Conservation (phyloP, 2,797 vertebrate species). For the Kryptopterus vitreolus region DNA sequence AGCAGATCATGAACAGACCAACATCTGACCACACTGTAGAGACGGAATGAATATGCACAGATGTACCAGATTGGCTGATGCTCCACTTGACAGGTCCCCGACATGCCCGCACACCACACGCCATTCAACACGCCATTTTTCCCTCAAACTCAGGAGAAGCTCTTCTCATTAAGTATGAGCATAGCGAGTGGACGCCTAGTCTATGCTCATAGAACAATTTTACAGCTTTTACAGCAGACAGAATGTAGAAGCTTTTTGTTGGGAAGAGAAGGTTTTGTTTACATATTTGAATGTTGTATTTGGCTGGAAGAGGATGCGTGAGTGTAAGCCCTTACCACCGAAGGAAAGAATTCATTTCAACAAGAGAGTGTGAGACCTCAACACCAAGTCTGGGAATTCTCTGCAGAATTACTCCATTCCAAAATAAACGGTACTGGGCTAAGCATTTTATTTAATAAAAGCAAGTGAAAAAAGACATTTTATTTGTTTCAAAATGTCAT, state of each 20-base stretch:
- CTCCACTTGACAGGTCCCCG: slow-evolving; percentile 6
- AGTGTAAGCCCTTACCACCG: slow-evolving; percentile 1
- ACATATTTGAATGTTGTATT: slow-evolving; percentile 27
- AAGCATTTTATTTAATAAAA: neutral
- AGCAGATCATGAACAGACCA: slow-evolving; percentile 1
- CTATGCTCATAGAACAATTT: neutral
- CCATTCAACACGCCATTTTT: neutral
- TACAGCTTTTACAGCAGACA: slow-evolving; percentile 30
- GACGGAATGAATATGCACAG: neutral
- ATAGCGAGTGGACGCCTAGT: neutral
- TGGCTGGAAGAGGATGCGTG: neutral
- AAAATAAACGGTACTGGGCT: neutral
- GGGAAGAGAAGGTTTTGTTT: slow-evolving; percentile 54
- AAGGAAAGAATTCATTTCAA: slow-evolving; percentile 9
- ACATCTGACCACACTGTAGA: neutral
- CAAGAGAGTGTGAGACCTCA: neutral
- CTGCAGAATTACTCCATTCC: neutral
- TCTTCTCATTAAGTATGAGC: slow-evolving; percentile 51
- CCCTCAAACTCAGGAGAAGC: slow-evolving; percentile 18
- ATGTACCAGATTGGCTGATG: neutral
- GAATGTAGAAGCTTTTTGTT: slow-evolving; percentile 48
- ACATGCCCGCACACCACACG: neutral
- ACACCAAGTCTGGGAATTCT: neutral
- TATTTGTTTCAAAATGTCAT: too few species aligned
- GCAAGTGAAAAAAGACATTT: neutral